Conservation (phyloP, 2,797 vertebrate species). For the Sphenodon punctatus region DNA sequence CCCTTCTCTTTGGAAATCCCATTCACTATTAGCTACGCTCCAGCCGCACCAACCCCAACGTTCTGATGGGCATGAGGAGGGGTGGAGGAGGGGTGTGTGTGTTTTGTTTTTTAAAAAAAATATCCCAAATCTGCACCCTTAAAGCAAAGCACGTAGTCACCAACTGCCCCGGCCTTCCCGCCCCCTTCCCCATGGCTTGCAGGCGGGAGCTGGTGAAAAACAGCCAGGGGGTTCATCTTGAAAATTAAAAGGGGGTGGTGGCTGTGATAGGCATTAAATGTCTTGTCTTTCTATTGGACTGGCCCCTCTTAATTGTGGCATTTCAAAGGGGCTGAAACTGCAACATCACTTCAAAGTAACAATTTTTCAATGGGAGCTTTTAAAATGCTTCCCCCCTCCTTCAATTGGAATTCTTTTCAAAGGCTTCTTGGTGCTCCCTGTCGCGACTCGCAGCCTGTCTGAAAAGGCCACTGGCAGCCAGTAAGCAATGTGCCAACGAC, state of each 20-base stretch:
- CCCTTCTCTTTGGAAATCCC: rapidly evolving
- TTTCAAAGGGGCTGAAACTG: constrained; percentile 70
- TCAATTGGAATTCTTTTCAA: constrained; percentile 45
- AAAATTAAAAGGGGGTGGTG: constrained; percentile 36
- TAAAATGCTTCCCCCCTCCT: constrained; percentile 58
- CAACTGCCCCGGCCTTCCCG: neutral
- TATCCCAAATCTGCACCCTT: neutral
- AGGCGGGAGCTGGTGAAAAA: constrained; percentile 30
- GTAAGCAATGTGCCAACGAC: constrained; percentile 17
- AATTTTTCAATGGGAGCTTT: constrained; percentile 69
- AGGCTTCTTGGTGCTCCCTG: constrained; percentile 54
- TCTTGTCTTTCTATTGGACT: constrained; percentile 45
- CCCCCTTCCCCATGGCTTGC: neutral
- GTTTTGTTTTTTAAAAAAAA: no score
- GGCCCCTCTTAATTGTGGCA: constrained; percentile 54
- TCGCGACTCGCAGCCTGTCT: rapidly evolving
- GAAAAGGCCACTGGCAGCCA: constrained; percentile 21
- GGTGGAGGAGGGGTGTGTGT: neutral
- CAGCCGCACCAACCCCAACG: neutral
- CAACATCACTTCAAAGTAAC: constrained; percentile 72
- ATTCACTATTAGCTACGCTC: rapidly evolving
- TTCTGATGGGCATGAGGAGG: neutral
- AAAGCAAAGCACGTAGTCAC: neutral
- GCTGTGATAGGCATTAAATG: constrained; percentile 12
- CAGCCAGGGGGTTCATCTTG: constrained; percentile 3